Base-by-base conservation (phyloP, 1,140 invertebrate species). In the Macrotrachela quadricornifera region DNA sequence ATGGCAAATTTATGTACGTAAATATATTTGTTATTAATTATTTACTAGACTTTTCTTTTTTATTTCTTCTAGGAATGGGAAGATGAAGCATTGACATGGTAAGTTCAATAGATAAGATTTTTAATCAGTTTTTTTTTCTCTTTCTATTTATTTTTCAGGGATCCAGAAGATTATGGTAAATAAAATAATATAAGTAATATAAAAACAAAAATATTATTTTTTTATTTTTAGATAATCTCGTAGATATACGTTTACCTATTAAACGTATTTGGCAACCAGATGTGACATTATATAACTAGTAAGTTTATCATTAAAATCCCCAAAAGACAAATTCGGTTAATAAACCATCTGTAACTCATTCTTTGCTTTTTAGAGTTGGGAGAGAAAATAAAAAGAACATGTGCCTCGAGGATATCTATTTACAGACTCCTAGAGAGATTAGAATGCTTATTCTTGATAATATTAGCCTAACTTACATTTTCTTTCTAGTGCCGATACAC, bases 371-470 rank as follows among this genome's bases (percentile, higher is more conserved):
- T 8, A 30, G 21, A 30, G 21, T 30, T 4, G 8, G 21, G 21
- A 30, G 21, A 30, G 21, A 8, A 30, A 30, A 8, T 4, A 8
- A 30, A 8, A 30, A 30, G 8, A 8, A 8, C 21, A 30, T 30
- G 8, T 30, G 69, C 87, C 87, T 48, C 80, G 80, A 59, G 84
- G 90, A 65, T 92, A 92, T 64, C 86, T 85, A 6, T 85, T 85
- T 12, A 84, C 18, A 80, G 84, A 37, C 59, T 57, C n/a, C 52
- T 69, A 18, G 62, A 70, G 39, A 67, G 71, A 51, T 67, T 65
- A 10, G 61, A 57, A 16, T 63, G 62, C 15, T 56, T 60, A 10
- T 90, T 92, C 64, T 92, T 86, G 85, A 76, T 83, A 52, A 30
- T 30, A 30, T 30, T 30, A 30, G 21, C 86, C 85, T 10, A 85